Evolutionary conservation across 2,888 invertebrate genomes (phyloP), one percentile per base, ranked within the genome.

Genomic region (Phyllotreta cruciferae): DNA sequence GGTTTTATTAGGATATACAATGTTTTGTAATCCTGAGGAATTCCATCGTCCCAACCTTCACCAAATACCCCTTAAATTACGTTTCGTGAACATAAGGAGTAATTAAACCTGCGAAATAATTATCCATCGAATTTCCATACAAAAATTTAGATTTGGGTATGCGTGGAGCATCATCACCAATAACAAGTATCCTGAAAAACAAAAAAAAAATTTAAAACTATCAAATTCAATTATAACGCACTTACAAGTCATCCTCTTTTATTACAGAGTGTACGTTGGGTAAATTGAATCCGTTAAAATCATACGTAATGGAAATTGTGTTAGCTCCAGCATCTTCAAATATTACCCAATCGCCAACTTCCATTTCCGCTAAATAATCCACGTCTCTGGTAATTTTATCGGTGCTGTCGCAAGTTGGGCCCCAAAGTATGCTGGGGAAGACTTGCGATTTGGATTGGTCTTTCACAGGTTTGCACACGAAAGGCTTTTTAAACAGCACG

Each of bases 311-410:
- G 39, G 94, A 91, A 73, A 95, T 83, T 0, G 98, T 96, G 83
- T 96, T 96, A 34, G 98, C 98, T 54, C 98, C 98, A 96, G 97
- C 96, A 81, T 97, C 90, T 72, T 90, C 88, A 83, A 95, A 98
- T 69, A 91, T 83, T 47, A 98, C 83, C 90, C 96, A 93, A 73
- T 92, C 90, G 6, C 96, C 96, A 61, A 90, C 84, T 13, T 86
- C 83, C 82, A 95, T 84, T 71, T 88, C 85, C 0, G 92, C 91
- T 70, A 94, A 81, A 7, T 39, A n/a, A n/a, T 54, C 54, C 3
- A 38, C 38, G 5, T 53, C 54, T 52, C 88, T 85, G 67, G 88
- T 84, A 41, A 84, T 81, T 83, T 92, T 90, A 83, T 98, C 98
- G 70, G 96, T 83, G 5, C 92, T 92, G 83, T 97, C 96, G 80